A percentile compares a stretch with the other conserved stretches of the same genome.
These are phyloP conservation scores for Peromyscus melanophrys DNA, from an alignment of 2,797 vertebrate genomes.

Conservation along the genomic window DNA sequence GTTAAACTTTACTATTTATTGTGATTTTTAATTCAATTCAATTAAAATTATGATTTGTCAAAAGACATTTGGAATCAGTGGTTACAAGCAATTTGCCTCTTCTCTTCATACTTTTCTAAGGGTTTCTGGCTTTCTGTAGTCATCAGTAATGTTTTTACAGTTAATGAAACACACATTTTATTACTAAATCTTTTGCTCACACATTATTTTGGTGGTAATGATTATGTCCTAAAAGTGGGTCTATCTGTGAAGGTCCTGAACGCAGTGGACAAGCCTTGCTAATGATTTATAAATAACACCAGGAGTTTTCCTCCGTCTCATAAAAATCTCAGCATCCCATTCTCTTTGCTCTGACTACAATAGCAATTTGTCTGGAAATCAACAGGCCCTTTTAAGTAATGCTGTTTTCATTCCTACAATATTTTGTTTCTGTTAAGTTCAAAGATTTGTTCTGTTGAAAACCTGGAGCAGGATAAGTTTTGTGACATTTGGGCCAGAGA, in stretches of 20 bases:
- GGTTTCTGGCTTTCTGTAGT: background rate
- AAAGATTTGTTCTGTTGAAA: slow-evolving; percentile 31
- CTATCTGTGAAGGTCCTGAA: slow-evolving; percentile 23
- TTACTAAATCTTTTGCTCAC: slow-evolving; percentile 39
- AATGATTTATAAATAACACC: slow-evolving; percentile 64
- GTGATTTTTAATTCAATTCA: background rate
- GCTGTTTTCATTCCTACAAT: slow-evolving; percentile 36
- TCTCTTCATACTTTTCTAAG: slow-evolving; percentile 11
- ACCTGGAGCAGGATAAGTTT: background rate
- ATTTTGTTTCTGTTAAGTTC: slow-evolving; percentile 64
- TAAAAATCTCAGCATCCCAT: background rate
- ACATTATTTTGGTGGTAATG: slow-evolving; percentile 7
- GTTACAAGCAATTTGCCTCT: background rate
- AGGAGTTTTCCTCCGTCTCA: slow-evolving; percentile 30
- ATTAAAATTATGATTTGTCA: background rate
- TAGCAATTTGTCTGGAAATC: slow-evolving; percentile 25
- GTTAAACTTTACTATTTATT: background rate
- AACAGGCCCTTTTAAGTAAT: slow-evolving; percentile 66
- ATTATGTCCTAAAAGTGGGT: background rate
- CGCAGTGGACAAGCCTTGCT: background rate
- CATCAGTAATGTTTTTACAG: slow-evolving; percentile 44
- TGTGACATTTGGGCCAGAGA: background rate
- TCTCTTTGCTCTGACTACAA: background rate
- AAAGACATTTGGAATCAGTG: background rate
- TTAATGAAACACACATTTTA: background rate